These are phyloP conservation scores for Drosophila cardini DNA, from an alignment of 1,140 invertebrate genomes.

Conservation along the genomic window DNA sequence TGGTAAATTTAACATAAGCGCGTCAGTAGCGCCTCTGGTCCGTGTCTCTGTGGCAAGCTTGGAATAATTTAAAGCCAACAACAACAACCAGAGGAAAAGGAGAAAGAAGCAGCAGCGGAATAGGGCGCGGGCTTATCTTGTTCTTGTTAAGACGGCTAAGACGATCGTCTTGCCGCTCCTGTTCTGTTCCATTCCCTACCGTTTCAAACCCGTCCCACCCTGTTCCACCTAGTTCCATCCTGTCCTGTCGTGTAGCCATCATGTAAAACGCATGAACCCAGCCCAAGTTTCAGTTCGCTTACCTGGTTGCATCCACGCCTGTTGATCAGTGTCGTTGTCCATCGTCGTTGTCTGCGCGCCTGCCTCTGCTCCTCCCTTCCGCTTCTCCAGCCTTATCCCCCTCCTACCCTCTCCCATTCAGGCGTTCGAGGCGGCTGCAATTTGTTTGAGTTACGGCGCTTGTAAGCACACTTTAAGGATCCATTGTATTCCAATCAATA, in stretches of 20 bases:
- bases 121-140: slow-evolving; percentile 60
- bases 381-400: slow-evolving; percentile 42
- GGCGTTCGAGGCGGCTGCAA: slow-evolving; percentile 79
- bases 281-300: slow-evolving; percentile 19
- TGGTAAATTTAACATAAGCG: slow-evolving; percentile 83
- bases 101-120: slow-evolving; percentile 10
- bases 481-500: slow-evolving; percentile 85
- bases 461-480: slow-evolving; percentile 85
- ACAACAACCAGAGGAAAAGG: slow-evolving; percentile 35
- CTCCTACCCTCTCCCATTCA: slow-evolving; percentile 38
- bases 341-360: slow-evolving; percentile 31
- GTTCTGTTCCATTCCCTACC: too few relatives aligned
- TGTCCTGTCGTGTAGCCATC: slow-evolving; percentile 73
- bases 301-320: slow-evolving; percentile 48
- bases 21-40: slow-evolving; percentile 80
- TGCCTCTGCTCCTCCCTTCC: slow-evolving; percentile 16
- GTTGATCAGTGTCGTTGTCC: slow-evolving; percentile 73
- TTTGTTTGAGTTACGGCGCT: slow-evolving; percentile 85
- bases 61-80: slow-evolving; percentile 73
- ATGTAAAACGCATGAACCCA: slow-evolving; percentile 71
- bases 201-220: too few relatives aligned
- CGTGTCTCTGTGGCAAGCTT: slow-evolving; percentile 68
- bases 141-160: slow-evolving; percentile 56
- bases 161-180: slow-evolving; percentile 56
- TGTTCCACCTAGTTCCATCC: too few relatives aligned